Conservation (phyloP, 2,888 invertebrate genomes). For the Ischnura elegans region DNA sequence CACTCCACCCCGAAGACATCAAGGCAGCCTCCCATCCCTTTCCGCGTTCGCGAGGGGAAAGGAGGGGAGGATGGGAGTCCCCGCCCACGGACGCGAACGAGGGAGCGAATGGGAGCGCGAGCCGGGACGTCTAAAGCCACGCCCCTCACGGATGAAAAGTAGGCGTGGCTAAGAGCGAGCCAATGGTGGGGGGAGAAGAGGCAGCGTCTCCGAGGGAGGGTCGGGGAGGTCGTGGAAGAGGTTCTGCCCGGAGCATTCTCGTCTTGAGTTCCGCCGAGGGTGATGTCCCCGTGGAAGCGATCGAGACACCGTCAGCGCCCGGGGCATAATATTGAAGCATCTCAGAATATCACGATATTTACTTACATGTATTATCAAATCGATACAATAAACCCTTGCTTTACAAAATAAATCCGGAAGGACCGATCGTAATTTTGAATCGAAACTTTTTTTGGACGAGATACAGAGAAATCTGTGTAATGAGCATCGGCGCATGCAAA, state of each 20-base stretch:
- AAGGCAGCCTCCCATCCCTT: neutral
- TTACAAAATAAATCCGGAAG: too few relatives aligned
- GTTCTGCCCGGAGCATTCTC: neutral
- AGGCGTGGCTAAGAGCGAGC: neutral
- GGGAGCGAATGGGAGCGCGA: constrained; percentile 3
- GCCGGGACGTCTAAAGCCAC: neutral
- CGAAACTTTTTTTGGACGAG: too few relatives aligned
- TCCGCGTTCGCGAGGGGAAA: neutral
- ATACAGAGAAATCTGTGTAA: too few relatives aligned
- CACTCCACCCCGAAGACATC: neutral
- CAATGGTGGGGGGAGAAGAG: neutral
- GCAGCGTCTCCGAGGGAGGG: neutral
- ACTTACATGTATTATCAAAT: too few relatives aligned
- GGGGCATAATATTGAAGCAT: too few relatives aligned
- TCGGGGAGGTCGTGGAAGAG: neutral
- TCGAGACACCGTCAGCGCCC: too few relatives aligned
- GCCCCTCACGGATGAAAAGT: neutral
- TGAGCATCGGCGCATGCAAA: too few relatives aligned
- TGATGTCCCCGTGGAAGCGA: neutral
- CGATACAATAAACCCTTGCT: too few relatives aligned
- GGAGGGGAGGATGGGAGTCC: neutral
- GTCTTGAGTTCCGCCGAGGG: neutral
- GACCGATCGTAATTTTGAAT: too few relatives aligned
- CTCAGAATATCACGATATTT: too few relatives aligned
- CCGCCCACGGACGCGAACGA: neutral